phyloP scores from a whole-genome alignment of 2,888 invertebrate species.

The Polymixis flavicincta region DNA sequence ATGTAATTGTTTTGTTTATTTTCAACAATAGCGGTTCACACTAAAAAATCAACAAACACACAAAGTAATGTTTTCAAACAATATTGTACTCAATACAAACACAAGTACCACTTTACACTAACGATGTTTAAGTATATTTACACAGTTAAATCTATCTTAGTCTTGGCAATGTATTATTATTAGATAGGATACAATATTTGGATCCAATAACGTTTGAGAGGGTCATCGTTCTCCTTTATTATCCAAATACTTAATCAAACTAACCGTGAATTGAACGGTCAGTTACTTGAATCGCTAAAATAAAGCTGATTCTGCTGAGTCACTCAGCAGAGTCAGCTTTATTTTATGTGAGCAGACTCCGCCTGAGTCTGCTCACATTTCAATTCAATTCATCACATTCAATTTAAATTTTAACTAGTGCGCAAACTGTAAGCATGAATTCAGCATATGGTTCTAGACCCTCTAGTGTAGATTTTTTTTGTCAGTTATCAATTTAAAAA shows the following conservation, averaged over 20 bases:
- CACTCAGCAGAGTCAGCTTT: too few relatives aligned
- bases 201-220: slow-evolving; percentile 10
- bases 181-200: slow-evolving; percentile 14
- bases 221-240: slow-evolving; percentile 4
- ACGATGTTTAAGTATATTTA: slow-evolving; percentile 48
- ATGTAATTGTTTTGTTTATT: slow-evolving; percentile 67
- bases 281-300: background rate
- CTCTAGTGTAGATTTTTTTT: too few relatives aligned
- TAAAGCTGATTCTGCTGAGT: too few relatives aligned
- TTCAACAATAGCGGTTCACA: slow-evolving; percentile 57
- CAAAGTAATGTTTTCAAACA: slow-evolving; percentile 35
- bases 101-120: slow-evolving; percentile 15
- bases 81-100: slow-evolving; percentile 21
- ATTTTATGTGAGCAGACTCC: too few relatives aligned
- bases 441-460: too few relatives aligned
- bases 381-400: background rate
- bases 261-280: background rate
- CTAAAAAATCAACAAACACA: slow-evolving; percentile 32
- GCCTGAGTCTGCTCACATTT: too few relatives aligned
- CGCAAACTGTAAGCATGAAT: too few relatives aligned
- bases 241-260: slow-evolving; percentile 8
- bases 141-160: slow-evolving; percentile 38
- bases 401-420: too few relatives aligned
- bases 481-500: too few relatives aligned
- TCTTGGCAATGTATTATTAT: slow-evolving; percentile 14